Base-by-base conservation (phyloP, 2,888 invertebrate genomes). In the Acanthoscelides obtectus region DNA sequence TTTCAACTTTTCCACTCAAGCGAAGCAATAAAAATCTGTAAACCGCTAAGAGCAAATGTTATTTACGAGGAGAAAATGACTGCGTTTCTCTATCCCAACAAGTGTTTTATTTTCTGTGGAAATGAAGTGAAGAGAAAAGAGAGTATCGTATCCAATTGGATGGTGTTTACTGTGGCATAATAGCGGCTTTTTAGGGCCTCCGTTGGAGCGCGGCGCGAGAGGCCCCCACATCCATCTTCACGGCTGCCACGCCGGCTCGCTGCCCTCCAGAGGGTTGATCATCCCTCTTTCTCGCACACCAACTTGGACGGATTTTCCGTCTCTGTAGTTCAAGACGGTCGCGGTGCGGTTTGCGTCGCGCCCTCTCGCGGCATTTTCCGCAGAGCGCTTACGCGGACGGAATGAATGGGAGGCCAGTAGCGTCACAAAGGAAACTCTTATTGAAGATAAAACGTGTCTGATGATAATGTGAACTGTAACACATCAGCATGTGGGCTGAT, bases 101-200 rank as follows among this genome's bases (percentile, higher is more conserved):
- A 45, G 45, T 45, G 45, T 45, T 45, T 45, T 45, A 45, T 45
- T 45, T 45, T 45, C 45, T 45, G 12, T 45, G 70, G 71, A 78
- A 79, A 75, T 72, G 78, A 77, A 72, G n/a, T n/a, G n/a, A n/a
- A n/a, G n/a, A n/a, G n/a, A n/a, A n/a, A n/a, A n/a, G n/a, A n/a
- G n/a, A n/a, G n/a, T n/a, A n/a, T 75, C 69, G 74, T 78, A 80
- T 84, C 84, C 45, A 84, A 85, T 85, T 82, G 84, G 82, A 81
- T 81, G 81, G 79, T 83, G 84, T 84, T 84, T 84, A 83, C 83
- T 83, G 81, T 81, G 75, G 77, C 75, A 80, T 80, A 80, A 81
- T 80, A 78, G 75, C 76, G 66, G 80, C 80, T 79, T 80, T 80
- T 80, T 79, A 77, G 76, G 74, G 77, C 77, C 77, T 79, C 75